Percentiles rank a stretch among this genome's conserved stretches.
phyloP scores from a whole-genome alignment of 2,888 invertebrate species.

The Fragum sueziense region DNA sequence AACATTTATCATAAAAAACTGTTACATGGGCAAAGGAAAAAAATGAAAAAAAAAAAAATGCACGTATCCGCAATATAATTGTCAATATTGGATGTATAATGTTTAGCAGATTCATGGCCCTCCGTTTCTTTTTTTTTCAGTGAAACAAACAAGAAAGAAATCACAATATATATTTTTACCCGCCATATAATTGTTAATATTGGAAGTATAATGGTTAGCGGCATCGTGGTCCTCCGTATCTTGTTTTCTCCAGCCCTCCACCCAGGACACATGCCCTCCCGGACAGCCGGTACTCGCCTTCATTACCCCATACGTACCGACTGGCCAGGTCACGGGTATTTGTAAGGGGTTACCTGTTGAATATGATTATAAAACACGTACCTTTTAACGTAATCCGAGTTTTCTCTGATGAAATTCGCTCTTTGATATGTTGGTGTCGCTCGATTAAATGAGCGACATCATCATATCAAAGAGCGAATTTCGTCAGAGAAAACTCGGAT shows the following conservation, averaged over 20 bases:
- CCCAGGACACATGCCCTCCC: slow-evolving; percentile 34
- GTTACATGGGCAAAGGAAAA: neutral
- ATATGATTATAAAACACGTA: too few species aligned
- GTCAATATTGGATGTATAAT: neutral
- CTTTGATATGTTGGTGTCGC: too few species aligned
- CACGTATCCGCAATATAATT: too few species aligned
- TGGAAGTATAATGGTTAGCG: slow-evolving; percentile 31
- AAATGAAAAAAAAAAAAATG: too few species aligned
- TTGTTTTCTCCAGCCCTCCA: slow-evolving; percentile 51
- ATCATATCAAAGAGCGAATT: too few species aligned
- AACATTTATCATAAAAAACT: too few species aligned
- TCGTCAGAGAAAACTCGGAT: too few species aligned
- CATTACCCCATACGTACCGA: slow-evolving; percentile 43
- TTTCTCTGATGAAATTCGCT: too few species aligned
- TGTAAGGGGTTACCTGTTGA: slow-evolving; percentile 3
- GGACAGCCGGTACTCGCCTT: slow-evolving; percentile 20
- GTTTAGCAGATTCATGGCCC: neutral
- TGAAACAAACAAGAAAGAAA: neutral
- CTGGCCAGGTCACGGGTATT: slow-evolving; percentile 41
- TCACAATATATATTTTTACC: slow-evolving; percentile 9
- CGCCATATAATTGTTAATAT: slow-evolving; percentile 31
- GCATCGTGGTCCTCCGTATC: slow-evolving; percentile 50
- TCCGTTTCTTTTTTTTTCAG: neutral
- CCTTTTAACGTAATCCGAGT: too few species aligned
- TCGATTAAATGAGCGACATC: too few species aligned